Evolutionary conservation across 2,888 invertebrate genomes (phyloP).

Genomic region (Amphipoea oculea): DNA sequence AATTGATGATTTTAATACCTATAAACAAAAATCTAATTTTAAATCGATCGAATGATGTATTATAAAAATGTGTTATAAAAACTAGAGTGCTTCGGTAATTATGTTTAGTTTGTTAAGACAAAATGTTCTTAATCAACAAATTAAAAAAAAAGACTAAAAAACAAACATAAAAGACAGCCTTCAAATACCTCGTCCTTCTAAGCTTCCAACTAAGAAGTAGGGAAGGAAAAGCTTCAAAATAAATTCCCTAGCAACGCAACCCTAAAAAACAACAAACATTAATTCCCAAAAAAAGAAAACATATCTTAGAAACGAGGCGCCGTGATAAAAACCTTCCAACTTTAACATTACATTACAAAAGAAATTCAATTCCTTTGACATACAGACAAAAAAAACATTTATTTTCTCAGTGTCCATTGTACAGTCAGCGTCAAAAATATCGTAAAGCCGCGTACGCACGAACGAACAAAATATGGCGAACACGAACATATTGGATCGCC

Average conservation of each 20-base stretch:
- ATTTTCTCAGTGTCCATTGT: slow-evolving; percentile 54
- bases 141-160: neutral
- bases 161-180: neutral
- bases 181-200: neutral
- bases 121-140: neutral
- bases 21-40: too few relatives aligned
- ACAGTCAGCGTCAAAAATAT: slow-evolving; percentile 47
- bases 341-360: slow-evolving; percentile 59
- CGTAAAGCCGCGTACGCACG: neutral
- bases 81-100: too few relatives aligned
- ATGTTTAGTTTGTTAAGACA: neutral
- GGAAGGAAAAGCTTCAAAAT: neutral
- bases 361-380: slow-evolving; percentile 62
- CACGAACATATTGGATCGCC: too few relatives aligned
- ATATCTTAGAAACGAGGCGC: slow-evolving; percentile 26
- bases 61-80: too few relatives aligned
- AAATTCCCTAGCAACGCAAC: slow-evolving; percentile 9
- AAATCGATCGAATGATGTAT: neutral
- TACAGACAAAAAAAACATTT: slow-evolving; percentile 64
- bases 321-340: slow-evolving; percentile 54
- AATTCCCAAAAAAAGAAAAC: slow-evolving; percentile 34
- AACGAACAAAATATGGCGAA: too few relatives aligned
- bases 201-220: neutral
- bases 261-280: slow-evolving; percentile 40
- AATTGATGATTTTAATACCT: too few relatives aligned